These are phyloP conservation scores for Acrocephalus scirpaceus DNA, from an alignment of 2,797 vertebrate genomes.

Conservation along the genomic window DNA sequence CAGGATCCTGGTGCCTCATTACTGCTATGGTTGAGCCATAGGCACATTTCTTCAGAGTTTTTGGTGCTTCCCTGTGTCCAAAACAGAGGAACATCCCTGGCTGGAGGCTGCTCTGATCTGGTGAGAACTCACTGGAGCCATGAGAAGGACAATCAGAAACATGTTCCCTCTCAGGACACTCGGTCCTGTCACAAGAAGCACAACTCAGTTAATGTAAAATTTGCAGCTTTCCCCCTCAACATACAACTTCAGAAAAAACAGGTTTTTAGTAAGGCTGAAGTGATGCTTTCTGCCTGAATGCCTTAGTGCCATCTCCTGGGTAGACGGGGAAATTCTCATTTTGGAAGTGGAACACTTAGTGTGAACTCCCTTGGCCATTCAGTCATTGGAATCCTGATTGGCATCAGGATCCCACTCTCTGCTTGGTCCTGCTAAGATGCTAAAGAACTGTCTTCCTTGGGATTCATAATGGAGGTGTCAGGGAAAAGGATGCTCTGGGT, in stretches of 20 bases:
- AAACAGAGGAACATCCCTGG: neutral
- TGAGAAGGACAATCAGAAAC: neutral
- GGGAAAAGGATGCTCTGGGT: neutral
- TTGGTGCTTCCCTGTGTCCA: neutral
- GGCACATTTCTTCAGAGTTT: neutral
- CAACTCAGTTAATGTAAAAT: neutral
- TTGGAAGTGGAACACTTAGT: neutral
- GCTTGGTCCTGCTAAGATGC: neutral
- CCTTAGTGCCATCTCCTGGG: slow-evolving; percentile 51
- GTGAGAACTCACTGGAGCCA: neutral
- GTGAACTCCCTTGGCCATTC: rapidly evolving
- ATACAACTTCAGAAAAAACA: neutral
- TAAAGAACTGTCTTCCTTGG: neutral
- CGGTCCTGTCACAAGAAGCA: neutral
- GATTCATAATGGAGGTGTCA: neutral
- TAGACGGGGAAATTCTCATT: neutral
- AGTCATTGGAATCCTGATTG: neutral
- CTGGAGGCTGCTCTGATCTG: neutral
- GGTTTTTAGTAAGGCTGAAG: neutral
- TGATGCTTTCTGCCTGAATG: neutral
- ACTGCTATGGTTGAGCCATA: neutral
- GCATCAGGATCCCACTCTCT: neutral
- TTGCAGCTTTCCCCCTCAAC: neutral
- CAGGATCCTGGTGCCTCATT: rapidly evolving
- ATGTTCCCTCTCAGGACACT: neutral